phyloP scores from a whole-genome alignment of 1,140 invertebrate species.

The Heliconius melpomene region DNA sequence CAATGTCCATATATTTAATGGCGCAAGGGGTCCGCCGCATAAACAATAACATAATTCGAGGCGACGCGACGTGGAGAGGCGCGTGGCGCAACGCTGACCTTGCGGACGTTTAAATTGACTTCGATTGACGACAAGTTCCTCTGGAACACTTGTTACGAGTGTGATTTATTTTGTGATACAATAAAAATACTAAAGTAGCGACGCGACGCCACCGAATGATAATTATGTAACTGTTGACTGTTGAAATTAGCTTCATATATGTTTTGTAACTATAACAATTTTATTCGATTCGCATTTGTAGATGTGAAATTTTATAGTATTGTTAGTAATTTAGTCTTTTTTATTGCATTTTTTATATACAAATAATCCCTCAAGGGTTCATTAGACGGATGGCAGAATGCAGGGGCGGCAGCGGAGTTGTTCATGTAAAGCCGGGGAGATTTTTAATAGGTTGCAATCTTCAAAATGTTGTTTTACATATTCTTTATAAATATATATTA shows the following conservation, averaged over 20 bases:
- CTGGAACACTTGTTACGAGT: background rate
- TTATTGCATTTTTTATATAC: no score
- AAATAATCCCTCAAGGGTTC: no score
- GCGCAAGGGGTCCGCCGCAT: slow-evolving; percentile 14
- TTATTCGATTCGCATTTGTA: no score
- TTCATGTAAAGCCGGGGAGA: no score
- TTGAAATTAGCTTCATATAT: background rate
- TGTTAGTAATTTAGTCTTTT: no score
- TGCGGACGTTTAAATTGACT: slow-evolving; percentile 32
- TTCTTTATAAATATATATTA: background rate
- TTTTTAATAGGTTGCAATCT: no score
- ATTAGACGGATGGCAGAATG: no score
- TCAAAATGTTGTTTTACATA: background rate
- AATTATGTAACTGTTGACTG: background rate
- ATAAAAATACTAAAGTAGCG: background rate
- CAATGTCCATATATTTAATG: background rate
- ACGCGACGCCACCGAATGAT: background rate
- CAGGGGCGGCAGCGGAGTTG: no score
- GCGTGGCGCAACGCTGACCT: slow-evolving; percentile 37
- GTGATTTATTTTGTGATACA: background rate
- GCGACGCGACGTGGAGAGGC: slow-evolving; percentile 18
- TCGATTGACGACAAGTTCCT: slow-evolving; percentile 19
- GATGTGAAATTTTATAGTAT: no score
- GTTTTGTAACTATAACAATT: no score
- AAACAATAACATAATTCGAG: slow-evolving; percentile 33